phyloP scores from a whole-genome alignment of 2,888 invertebrate species.

The Apamea crenata region DNA sequence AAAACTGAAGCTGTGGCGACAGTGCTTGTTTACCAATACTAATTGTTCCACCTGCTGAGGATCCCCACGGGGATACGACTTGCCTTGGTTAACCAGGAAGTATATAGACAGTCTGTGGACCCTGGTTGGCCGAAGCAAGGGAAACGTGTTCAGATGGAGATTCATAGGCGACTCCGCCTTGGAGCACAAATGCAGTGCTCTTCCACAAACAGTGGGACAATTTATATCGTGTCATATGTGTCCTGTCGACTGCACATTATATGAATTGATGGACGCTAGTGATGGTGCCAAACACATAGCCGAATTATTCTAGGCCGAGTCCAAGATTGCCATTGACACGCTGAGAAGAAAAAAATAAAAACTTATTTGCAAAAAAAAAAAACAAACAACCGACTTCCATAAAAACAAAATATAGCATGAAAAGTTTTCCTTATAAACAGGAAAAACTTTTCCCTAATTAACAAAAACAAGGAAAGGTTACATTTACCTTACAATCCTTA shows the following conservation, averaged over 20 bases:
- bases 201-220: too few relatives aligned
- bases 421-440: constrained; percentile 12
- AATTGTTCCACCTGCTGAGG: neutral
- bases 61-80: neutral
- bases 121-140: too few relatives aligned
- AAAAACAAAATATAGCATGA: constrained; percentile 5
- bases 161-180: too few relatives aligned
- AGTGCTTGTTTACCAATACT: neutral
- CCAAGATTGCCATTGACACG: neutral
- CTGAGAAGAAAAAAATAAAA: neutral
- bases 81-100: neutral
- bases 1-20: neutral
- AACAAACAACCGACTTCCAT: too few relatives aligned
- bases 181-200: too few relatives aligned
- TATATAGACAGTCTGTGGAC: neutral
- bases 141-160: too few relatives aligned
- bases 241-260: neutral
- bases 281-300: neutral
- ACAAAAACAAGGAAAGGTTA: neutral
- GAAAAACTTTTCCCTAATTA: neutral
- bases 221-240: too few relatives aligned
- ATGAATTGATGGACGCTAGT: neutral
- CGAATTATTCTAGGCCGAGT: neutral
- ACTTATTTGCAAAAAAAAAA: too few relatives aligned
- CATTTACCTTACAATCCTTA: neutral